phyloP scores from a whole-genome alignment of 2,113 vertebrate genomes.

The Vimba vimba region DNA sequence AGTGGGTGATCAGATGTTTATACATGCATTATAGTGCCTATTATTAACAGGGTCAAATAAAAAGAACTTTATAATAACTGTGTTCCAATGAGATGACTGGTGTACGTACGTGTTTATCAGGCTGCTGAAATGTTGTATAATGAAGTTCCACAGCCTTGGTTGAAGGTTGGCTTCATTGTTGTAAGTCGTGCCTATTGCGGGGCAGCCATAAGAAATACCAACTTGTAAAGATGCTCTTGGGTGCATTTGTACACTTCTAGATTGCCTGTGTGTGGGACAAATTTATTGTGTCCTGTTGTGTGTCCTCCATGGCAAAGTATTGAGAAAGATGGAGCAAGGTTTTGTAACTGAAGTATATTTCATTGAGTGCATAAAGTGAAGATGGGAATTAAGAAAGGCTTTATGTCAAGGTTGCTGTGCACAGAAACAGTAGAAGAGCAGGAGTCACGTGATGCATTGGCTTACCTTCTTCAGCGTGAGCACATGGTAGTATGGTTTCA shows the following conservation, averaged over 20 bases:
- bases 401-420: not conserved
- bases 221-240: constrained; percentile 2
- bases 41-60: not conserved
- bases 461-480: not conserved
- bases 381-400: constrained; percentile 14
- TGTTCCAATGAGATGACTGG: not conserved
- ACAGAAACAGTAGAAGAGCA: not conserved
- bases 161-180: constrained; percentile 12
- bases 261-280: not conserved
- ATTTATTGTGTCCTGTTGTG: not conserved
- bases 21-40: not conserved
- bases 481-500: not conserved
- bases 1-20: not conserved
- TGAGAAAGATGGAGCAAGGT: not conserved
- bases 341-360: constrained; percentile 10
- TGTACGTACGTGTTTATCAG: not conserved
- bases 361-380: not conserved
- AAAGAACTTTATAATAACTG: not conserved
- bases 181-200: not conserved
- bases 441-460: not conserved
- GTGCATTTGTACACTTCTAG: not conserved
- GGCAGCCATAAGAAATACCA: not conserved
- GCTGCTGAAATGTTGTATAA: not conserved
- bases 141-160: not conserved
- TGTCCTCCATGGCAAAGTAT: not conserved